Evolutionary conservation across 2,113 vertebrate genomes (phyloP), one percentile per base, ranked within the genome.

Genomic region (Notiomystis cincta): DNA sequence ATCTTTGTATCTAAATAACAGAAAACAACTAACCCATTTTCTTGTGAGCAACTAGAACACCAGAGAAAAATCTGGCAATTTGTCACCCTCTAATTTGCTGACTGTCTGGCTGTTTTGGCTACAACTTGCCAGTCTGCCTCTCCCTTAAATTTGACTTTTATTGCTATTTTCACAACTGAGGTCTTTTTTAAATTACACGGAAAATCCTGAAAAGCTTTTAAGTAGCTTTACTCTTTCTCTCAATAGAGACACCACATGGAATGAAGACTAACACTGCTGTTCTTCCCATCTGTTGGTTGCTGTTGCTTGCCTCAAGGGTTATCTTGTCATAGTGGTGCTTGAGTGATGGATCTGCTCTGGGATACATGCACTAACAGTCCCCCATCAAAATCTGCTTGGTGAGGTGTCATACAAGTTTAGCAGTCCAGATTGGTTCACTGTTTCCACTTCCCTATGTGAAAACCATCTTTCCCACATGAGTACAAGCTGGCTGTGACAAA

Each of bases 201-300:
- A 85, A 92, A 82, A 69, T 28, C 35, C 48, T 61, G n/a, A 76
- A 90, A 90, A 93, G 45, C 62, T 89, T 85, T 60, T 35, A 76
- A 82, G 75, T 71, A 75, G 65, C 31, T 82, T 67, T 91, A 44
- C 35, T 92, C n/a, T 44, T 87, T 77, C 66, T 70, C 33, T 82
- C 62, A 86, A 44, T 8, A 69, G 22, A 83, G 53, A 90, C 20
- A 85, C 38, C 70, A 77, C 57, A 69, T 50, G 35, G 54, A 90
- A 93, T 15, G 30, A 81, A 90, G 51, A 66, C 30, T 93, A 85
- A 85, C 82, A 90, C 84, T 87, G 70, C 70, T 95, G 65, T 93
- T 95, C 56, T 60, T 93, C 70, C 90, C 76, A 95, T 93, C 82
- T 95, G 71, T 70, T 93, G 62, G 67, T 47, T 57, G 64, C 2